phyloP scores from a whole-genome alignment of 2,113 vertebrate species.

The Nycticorax nycticorax region DNA sequence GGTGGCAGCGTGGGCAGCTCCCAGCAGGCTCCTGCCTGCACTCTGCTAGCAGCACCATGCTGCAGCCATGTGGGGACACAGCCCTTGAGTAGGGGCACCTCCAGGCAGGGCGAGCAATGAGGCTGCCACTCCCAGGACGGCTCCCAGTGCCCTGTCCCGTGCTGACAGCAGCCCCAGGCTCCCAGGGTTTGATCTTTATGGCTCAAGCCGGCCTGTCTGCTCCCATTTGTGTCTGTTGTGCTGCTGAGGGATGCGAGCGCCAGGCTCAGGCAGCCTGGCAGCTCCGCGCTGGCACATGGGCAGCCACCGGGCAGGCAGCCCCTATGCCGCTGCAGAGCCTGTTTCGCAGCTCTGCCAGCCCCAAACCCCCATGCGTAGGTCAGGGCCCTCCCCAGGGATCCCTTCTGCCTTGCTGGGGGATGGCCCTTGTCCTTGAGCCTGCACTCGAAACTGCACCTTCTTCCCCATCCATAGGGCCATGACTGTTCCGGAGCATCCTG shows the following conservation, averaged over 20 bases:
- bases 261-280: not conserved
- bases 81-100: accelerated
- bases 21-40: not conserved
- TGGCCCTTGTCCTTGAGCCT: not conserved
- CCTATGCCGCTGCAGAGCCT: not conserved
- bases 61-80: not conserved
- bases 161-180: constrained; percentile 27
- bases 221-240: constrained; percentile 33
- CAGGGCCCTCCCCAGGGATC: not conserved
- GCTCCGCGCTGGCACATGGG: not conserved
- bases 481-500: not conserved
- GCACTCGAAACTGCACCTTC: not conserved
- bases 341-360: not conserved
- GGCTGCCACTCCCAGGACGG: not conserved
- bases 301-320: not conserved
- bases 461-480: not conserved
- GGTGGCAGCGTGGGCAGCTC: not conserved
- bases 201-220: not conserved
- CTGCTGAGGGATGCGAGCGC: not conserved
- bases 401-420: not conserved
- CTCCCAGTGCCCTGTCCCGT: accelerated
- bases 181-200: not conserved
- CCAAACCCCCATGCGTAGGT: accelerated
- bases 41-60: not conserved
- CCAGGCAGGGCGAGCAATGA: not conserved